Conservation (phyloP, 2,888 invertebrate genomes). For the Craniophora ligustri region DNA sequence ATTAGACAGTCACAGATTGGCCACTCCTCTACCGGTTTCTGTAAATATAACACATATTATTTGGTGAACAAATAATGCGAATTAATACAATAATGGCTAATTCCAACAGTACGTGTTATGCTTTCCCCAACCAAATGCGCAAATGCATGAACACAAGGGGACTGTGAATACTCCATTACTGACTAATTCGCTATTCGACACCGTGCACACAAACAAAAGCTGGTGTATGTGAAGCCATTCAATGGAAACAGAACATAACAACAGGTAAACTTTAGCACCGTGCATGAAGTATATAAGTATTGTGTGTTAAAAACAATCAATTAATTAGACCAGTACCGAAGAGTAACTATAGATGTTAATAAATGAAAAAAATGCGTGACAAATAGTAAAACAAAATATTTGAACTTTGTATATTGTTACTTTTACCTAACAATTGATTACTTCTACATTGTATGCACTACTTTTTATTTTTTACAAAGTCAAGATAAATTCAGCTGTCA, state of each 20-base stretch:
- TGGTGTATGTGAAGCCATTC: conserved; percentile 65
- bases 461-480: background rate
- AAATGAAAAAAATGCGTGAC: conserved; percentile 50
- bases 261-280: conserved; percentile 43
- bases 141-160: conserved; percentile 28
- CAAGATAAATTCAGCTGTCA: background rate
- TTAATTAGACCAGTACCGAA: conserved; percentile 43
- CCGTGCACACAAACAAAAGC: conserved; percentile 65
- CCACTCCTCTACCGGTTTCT: conserved; percentile 99
- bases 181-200: conserved; percentile 62
- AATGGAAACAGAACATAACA: conserved; percentile 59
- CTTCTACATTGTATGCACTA: background rate
- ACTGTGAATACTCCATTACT: conserved; percentile 48
- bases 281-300: conserved; percentile 27
- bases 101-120: conserved; percentile 22
- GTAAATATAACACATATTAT: conserved; percentile 53
- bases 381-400: conserved; percentile 64
- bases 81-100: conserved; percentile 31
- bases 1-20: conserved; percentile 99
- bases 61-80: conserved; percentile 7
- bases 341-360: conserved; percentile 51
- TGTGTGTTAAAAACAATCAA: conserved; percentile 36
- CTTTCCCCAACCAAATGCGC: conserved; percentile 36
- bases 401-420: conserved; percentile 11
- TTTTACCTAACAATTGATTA: conserved; percentile 17